phyloP scores from a whole-genome alignment of 2,888 invertebrate species.

The Alloscopus bannaensis region DNA sequence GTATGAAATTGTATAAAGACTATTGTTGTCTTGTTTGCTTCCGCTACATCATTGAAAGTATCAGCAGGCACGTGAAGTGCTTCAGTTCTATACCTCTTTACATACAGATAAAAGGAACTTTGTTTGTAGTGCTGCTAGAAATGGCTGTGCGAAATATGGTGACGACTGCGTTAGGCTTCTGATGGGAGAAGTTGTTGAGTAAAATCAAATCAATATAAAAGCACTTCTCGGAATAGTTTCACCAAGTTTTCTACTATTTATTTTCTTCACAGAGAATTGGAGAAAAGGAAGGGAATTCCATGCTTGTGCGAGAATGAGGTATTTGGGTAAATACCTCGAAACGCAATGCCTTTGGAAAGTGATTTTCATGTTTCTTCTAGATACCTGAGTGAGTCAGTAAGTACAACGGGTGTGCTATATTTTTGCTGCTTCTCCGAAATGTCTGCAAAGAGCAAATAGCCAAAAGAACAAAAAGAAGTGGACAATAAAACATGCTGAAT shows the following conservation, averaged over 20 bases:
- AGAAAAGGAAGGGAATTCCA: slow-evolving; percentile 34
- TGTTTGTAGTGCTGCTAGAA: background rate
- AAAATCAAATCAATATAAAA: slow-evolving; percentile 59
- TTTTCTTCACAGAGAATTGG: slow-evolving; percentile 34
- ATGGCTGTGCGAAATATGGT: too few species aligned
- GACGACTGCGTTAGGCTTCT: slow-evolving; percentile 43
- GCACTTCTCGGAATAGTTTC: slow-evolving; percentile 53
- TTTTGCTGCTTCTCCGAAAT: slow-evolving; percentile 25
- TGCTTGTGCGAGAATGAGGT: slow-evolving; percentile 50
- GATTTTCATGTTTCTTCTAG: slow-evolving; percentile 40
- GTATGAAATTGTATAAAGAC: too few species aligned
- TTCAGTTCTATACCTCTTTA: background rate
- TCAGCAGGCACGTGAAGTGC: background rate
- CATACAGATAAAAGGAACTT: background rate
- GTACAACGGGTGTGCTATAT: slow-evolving; percentile 36
- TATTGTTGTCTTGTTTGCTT: too few species aligned
- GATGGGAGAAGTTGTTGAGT: slow-evolving; percentile 49
- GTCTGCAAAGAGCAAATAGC: background rate
- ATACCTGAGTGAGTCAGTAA: slow-evolving; percentile 57
- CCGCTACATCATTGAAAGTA: too few species aligned
- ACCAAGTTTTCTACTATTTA: slow-evolving; percentile 31
- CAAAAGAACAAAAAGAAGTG: background rate
- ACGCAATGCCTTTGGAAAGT: slow-evolving; percentile 42
- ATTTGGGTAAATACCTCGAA: slow-evolving; percentile 53
- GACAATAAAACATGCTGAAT: slow-evolving; percentile 29